Evolutionary conservation across 2,888 invertebrate species (phyloP).

Genomic region (Aromia moschata): DNA sequence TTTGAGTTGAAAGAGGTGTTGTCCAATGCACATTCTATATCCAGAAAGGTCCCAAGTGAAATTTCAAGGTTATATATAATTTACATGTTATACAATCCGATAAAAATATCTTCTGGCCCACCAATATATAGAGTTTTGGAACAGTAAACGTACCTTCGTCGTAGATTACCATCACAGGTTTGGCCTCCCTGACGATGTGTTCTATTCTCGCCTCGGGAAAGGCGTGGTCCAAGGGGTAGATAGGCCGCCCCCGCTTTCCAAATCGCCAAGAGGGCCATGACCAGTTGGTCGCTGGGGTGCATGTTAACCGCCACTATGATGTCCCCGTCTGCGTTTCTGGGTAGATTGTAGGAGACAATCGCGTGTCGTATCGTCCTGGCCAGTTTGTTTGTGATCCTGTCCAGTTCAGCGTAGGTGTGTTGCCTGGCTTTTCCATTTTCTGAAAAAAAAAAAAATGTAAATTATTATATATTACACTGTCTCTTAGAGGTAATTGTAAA

Average conservation of each 20-base stretch:
- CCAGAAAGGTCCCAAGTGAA: background rate
- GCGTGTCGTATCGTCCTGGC: constrained; percentile 66
- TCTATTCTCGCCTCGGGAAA: constrained; percentile 76
- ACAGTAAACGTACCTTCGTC: constrained; percentile 67
- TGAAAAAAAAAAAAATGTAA: constrained; percentile 27
- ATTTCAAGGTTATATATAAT: constrained; percentile 5
- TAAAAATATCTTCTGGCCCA: background rate
- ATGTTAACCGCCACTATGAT: constrained; percentile 81
- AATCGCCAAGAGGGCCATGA: constrained; percentile 75
- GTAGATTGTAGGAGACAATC: constrained; percentile 57
- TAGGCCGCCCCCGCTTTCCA: constrained; percentile 88
- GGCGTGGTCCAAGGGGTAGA: constrained; percentile 80
- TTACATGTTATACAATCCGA: background rate
- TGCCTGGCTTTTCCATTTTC: constrained; percentile 43
- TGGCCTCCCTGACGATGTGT: constrained; percentile 79
- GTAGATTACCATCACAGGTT: constrained; percentile 74
- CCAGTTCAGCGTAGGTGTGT: constrained; percentile 67
- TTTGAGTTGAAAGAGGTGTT: too few relatives aligned
- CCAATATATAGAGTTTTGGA: background rate
- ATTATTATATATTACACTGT: too few relatives aligned
- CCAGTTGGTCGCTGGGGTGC: constrained; percentile 76
- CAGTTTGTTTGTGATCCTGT: constrained; percentile 67
- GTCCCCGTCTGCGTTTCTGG: constrained; percentile 74
- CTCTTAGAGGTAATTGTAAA: too few relatives aligned
- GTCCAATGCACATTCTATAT: too few relatives aligned